phyloP scores from a whole-genome alignment of 2,113 vertebrate genomes.

The Marmota flaviventris region DNA sequence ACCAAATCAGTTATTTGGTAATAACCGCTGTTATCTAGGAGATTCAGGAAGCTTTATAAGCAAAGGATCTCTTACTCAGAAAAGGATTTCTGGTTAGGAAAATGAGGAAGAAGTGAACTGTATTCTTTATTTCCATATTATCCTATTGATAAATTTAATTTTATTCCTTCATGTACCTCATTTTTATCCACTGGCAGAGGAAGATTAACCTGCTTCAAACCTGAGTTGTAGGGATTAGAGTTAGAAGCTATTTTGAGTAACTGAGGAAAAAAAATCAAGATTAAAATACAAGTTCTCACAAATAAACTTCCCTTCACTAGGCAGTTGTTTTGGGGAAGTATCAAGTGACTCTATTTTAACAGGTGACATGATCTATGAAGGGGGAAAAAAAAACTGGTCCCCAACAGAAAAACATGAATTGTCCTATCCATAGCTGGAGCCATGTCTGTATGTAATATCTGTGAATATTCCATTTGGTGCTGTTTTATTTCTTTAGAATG shows the following conservation, averaged over 20 bases:
- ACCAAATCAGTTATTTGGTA: conserved; percentile 11
- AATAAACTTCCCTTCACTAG: conserved; percentile 34
- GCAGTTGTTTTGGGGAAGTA: conserved; percentile 44
- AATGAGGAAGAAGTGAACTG: not conserved
- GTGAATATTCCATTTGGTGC: not conserved
- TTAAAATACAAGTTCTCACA: conserved; percentile 12
- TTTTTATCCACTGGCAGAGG: conserved; percentile 35
- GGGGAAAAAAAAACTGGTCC: not conserved
- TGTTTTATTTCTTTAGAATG: conserved; percentile 45
- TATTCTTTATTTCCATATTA: not conserved
- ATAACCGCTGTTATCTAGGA: not conserved
- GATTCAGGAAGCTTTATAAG: not conserved
- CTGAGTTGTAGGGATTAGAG: not conserved
- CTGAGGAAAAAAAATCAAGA: conserved; percentile 18
- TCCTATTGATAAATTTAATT: conserved; percentile 14
- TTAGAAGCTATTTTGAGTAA: conserved; percentile 52
- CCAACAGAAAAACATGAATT: conserved; percentile 3
- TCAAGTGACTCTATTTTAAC: conserved; percentile 62
- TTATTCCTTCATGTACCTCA: not conserved
- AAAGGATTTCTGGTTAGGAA: conserved; percentile 28
- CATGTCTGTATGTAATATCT: not conserved
- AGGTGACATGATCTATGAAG: not conserved
- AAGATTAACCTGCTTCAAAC: not conserved
- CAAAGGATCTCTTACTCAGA: conserved; percentile 12
- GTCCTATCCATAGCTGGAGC: not conserved